These are phyloP conservation scores for Neotoxoptera formosana DNA, from an alignment of 1,140 invertebrate genomes.

Conservation along the genomic window DNA sequence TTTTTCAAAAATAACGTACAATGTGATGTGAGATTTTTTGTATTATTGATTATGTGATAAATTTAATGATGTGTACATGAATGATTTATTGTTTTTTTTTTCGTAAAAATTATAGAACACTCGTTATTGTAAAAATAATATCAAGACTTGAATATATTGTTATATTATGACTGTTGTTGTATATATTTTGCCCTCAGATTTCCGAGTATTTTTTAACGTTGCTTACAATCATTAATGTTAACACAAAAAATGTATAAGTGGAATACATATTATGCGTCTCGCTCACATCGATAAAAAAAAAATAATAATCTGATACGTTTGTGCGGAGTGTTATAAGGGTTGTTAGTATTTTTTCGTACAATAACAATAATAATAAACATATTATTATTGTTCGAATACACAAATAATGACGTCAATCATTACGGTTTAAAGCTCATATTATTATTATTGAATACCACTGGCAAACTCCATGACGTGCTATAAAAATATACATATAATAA, in stretches of 20 bases:
- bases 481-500: too few species aligned
- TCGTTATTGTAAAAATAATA: too few species aligned
- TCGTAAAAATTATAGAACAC: too few species aligned
- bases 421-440: not conserved
- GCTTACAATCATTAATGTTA: not conserved
- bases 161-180: too few species aligned
- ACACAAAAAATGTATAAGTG: not conserved
- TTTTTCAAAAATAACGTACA: too few species aligned
- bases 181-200: too few species aligned
- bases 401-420: conserved; percentile 2
- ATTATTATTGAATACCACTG: not conserved
- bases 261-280: not conserved
- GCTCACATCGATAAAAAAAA: not conserved
- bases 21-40: too few species aligned
- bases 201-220: not conserved
- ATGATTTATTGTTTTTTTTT: too few species aligned
- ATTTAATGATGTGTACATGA: too few species aligned
- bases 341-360: not conserved
- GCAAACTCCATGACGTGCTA: not conserved
- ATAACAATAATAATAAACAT: not conserved
- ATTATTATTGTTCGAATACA: not conserved
- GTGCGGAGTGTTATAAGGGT: not conserved
- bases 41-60: too few species aligned
- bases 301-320: not conserved
- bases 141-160: too few species aligned